Percentiles rank a stretch among this genome's conserved stretches.
Conservation (phyloP, 2,888 invertebrate species). For the Endomychus coccineus region DNA sequence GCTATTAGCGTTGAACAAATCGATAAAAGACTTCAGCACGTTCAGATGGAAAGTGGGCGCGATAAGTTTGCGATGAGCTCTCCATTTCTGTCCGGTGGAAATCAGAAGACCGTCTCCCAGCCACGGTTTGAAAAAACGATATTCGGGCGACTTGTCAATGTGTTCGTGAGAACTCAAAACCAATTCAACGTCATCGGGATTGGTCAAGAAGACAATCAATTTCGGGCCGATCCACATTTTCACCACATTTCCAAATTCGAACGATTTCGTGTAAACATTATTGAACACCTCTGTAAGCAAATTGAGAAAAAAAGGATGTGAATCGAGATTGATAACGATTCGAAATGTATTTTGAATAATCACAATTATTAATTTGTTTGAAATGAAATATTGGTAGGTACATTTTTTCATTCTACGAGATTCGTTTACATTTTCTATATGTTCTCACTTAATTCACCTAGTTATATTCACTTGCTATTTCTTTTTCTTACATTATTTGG, state of each 20-base stretch:
- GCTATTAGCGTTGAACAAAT: conserved; percentile 77
- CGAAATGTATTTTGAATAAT: too few relatives aligned
- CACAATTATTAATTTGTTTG: too few relatives aligned
- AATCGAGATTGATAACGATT: too few relatives aligned
- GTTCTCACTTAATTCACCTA: too few relatives aligned
- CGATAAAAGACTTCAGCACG: conserved; percentile 78
- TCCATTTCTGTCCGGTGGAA: conserved; percentile 80
- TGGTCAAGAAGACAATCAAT: conserved; percentile 63
- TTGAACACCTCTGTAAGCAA: conserved; percentile 65
- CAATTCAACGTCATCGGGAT: conserved; percentile 71
- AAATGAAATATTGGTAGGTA: too few relatives aligned
- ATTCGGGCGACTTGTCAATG: conserved; percentile 73
- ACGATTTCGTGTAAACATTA: conserved; percentile 50
- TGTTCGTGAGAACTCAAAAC: conserved; percentile 72
- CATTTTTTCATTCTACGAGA: too few relatives aligned
- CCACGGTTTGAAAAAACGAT: conserved; percentile 77
- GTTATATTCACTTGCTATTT: too few relatives aligned
- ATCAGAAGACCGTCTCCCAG: conserved; percentile 75
- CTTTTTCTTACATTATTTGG: too few relatives aligned
- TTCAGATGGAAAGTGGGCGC: conserved; percentile 85
- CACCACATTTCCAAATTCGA: conserved; percentile 52
- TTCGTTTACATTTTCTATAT: too few relatives aligned
- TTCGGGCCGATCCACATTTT: conserved; percentile 73
- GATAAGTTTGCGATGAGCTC: conserved; percentile 75
- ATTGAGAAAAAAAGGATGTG: too few relatives aligned